phyloP scores from a whole-genome alignment of 2,113 vertebrate genomes.

The Myotis lucifugus region DNA sequence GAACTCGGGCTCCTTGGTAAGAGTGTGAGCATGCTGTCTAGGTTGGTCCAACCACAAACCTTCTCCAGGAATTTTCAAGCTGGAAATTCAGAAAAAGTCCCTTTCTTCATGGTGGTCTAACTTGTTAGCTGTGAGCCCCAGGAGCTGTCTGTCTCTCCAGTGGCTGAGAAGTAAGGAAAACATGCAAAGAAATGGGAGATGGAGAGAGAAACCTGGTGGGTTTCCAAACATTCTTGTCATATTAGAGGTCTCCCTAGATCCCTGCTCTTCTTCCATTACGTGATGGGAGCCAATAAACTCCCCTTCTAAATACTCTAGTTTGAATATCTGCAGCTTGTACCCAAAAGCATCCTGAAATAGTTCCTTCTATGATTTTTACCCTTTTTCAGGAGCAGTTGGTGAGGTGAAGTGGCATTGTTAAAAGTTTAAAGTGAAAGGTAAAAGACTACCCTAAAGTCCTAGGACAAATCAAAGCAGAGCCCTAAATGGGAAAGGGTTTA shows the following conservation, averaged over 20 bases:
- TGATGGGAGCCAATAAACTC: not conserved
- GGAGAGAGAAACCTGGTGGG: not conserved
- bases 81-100: not conserved
- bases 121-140: no score
- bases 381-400: not conserved
- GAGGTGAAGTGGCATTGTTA: not conserved
- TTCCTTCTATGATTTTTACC: not conserved
- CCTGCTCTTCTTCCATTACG: not conserved
- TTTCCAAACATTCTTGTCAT: not conserved
- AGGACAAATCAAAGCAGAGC: not conserved
- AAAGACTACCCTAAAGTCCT: not conserved
- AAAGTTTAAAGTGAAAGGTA: not conserved
- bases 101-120: not conserved
- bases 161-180: not conserved
- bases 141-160: not conserved
- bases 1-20: not conserved
- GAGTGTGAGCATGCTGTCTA: not conserved
- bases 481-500: not conserved
- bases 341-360: not conserved
- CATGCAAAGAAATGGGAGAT: fast-evolving
- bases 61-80: not conserved
- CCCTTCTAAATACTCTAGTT: not conserved
- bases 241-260: fast-evolving
- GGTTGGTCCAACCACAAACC: not conserved
- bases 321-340: not conserved